These are phyloP conservation scores for Scaptomyza tumidula DNA, from an alignment of 2,888 invertebrate species.

Conservation along the genomic window DNA sequence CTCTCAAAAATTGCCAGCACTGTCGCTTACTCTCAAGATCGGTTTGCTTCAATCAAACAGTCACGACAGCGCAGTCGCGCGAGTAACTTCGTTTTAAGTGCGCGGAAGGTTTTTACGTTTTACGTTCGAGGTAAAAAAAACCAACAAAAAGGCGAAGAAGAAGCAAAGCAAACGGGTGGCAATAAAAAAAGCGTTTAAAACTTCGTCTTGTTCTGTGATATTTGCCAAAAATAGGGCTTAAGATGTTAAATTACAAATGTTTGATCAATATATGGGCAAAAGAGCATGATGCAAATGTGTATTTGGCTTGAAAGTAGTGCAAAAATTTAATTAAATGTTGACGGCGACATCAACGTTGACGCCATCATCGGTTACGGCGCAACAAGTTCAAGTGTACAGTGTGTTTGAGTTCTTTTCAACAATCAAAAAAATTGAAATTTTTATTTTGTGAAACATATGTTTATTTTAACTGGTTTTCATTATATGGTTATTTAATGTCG, in stretches of 20 bases:
- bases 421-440: constrained; percentile 19
- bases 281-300: constrained; percentile 18
- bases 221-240: constrained; percentile 30
- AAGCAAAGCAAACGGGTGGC: constrained; percentile 48
- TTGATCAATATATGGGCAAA: constrained; percentile 34
- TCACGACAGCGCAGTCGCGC: constrained; percentile 69
- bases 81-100: constrained; percentile 58
- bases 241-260: constrained; percentile 41
- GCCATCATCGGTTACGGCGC: constrained; percentile 45
- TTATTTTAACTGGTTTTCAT: constrained; percentile 7
- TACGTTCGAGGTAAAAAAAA: constrained; percentile 27
- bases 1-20: constrained; percentile 14
- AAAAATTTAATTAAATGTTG: constrained; percentile 46
- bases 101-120: constrained; percentile 52
- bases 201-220: constrained; percentile 13
- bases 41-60: constrained; percentile 52
- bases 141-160: constrained; percentile 30
- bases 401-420: constrained; percentile 27
- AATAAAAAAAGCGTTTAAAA: constrained; percentile 47
- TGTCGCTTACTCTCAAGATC: constrained; percentile 45
- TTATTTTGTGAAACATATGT: constrained; percentile 15
- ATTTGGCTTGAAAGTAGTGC: constrained; percentile 38
- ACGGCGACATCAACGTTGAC: constrained; percentile 40
- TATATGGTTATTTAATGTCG: background rate
- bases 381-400: constrained; percentile 70